A percentile compares a stretch with the other conserved stretches of the same genome.
These are phyloP conservation scores for Lutraria lutraria DNA, from an alignment of 2,888 invertebrate species.

Conservation along the genomic window DNA sequence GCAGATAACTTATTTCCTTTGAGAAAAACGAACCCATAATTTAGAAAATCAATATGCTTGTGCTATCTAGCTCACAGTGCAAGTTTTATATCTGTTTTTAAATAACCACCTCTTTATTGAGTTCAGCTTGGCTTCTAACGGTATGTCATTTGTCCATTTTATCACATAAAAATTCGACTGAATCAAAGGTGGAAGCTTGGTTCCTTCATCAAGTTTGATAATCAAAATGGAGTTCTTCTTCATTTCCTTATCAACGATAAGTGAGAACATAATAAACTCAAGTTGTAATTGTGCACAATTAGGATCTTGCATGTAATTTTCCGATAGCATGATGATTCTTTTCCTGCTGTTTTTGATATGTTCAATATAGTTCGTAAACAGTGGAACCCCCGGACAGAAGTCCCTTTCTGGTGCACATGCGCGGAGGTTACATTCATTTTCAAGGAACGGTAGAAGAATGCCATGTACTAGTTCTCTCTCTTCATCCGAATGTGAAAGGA, in stretches of 20 bases:
- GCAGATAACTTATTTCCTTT: too few species aligned
- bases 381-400: background rate
- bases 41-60: too few species aligned
- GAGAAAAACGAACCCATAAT: too few species aligned
- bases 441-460: constrained; percentile 31
- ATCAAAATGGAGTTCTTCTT: background rate
- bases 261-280: constrained; percentile 31
- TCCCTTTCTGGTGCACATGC: constrained; percentile 4
- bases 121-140: background rate
- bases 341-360: constrained; percentile 19
- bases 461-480: constrained; percentile 19
- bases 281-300: constrained; percentile 28
- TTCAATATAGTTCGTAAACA: background rate
- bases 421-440: constrained; percentile 27
- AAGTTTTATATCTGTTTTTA: background rate
- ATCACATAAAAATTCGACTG: constrained; percentile 12
- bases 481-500: constrained; percentile 30
- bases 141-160: constrained; percentile 29
- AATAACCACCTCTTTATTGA: constrained; percentile 17
- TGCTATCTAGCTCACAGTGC: background rate
- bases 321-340: constrained; percentile 27
- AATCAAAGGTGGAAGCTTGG: constrained; percentile 9
- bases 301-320: constrained; percentile 21
- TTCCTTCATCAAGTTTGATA: background rate
- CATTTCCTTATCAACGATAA: background rate